Evolutionary conservation across 2,888 invertebrate genomes (phyloP), one percentile per base, ranked within the genome.

Genomic region (Calliphora vomitoria): DNA sequence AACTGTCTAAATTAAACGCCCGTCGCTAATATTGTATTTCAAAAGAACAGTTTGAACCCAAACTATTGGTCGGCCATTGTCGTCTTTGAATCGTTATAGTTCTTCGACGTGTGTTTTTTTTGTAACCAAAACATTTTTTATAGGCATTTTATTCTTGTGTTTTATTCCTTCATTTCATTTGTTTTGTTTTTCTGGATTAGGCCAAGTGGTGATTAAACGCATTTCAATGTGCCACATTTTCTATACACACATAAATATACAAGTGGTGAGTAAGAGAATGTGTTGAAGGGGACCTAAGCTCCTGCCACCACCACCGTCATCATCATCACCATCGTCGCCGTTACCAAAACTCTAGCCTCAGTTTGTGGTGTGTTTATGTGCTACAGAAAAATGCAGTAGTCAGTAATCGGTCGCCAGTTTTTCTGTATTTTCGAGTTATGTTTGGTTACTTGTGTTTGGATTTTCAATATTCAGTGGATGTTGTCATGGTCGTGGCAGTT

Each of bases 151-250:
- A 15, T 47, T 85, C 11, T 68, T 64, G 44, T 80, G n/a, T 71
- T 55, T 38, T 85, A 50, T 75, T 71, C 18, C 69, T 75, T 68
- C 47, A 64, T 82, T 82, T 82, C 15, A 69, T 78, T 74, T 68
- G 60, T 18, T 44, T 76, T 69, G 66, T 72, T 69, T 87, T 87
- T 85, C 58, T 88, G 82, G 88, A 88, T 84, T 89, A 89, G 88
- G 89, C 89, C 89, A 89, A 89, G 89, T 89, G 85, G 88, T 74
- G 89, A 85, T 89, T 86, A 87, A 89, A 86, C 86, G 79, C 89
- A 89, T 89, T 89, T 88, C 87, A 83, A 82, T 86, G 79, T 86
- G 82, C 76, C 75, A 69, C 83, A 83, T 80, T 80, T 79, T 50
- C 38, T 60, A 38, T 35, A 55, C 55, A 55, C 13, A 11, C 38